phyloP scores from a whole-genome alignment of 2,797 vertebrate genomes.

The Coracias cyanogaster region DNA sequence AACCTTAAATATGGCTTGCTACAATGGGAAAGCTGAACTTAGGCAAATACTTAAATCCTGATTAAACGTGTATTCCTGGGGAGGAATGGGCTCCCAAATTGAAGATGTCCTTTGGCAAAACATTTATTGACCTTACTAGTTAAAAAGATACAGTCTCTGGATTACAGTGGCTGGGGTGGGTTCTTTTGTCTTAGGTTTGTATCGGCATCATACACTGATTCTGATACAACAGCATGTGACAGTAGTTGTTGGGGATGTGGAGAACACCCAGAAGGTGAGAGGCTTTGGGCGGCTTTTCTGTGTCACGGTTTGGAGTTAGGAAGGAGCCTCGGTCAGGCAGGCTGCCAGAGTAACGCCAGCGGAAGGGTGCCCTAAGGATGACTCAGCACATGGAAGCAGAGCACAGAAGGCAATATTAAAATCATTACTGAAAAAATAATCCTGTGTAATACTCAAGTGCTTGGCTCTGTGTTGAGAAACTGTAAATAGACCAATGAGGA shows the following conservation, averaged over 20 bases:
- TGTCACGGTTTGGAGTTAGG: not conserved
- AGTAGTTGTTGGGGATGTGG: not conserved
- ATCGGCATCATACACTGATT: not conserved
- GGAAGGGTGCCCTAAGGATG: not conserved
- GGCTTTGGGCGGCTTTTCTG: not conserved
- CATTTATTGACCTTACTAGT: not conserved
- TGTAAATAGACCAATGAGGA: not conserved
- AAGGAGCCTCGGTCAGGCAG: not conserved
- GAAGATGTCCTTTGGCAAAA: not conserved
- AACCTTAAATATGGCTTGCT: not conserved
- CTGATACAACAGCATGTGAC: not conserved
- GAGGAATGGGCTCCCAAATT: not conserved
- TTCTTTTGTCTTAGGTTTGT: not conserved
- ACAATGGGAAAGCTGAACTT: not conserved
- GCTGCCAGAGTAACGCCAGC: not conserved
- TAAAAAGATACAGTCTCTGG: not conserved
- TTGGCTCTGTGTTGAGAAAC: not conserved
- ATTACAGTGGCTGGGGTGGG: not conserved
- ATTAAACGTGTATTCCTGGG: not conserved
- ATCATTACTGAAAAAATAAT: not conserved
- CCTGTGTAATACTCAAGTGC: not conserved
- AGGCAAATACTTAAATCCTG: not conserved
- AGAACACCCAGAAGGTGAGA: not conserved
- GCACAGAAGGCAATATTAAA: not conserved
- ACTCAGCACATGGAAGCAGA: not conserved